phyloP scores from a whole-genome alignment of 2,888 invertebrate genomes.

The Idaea biselata region DNA sequence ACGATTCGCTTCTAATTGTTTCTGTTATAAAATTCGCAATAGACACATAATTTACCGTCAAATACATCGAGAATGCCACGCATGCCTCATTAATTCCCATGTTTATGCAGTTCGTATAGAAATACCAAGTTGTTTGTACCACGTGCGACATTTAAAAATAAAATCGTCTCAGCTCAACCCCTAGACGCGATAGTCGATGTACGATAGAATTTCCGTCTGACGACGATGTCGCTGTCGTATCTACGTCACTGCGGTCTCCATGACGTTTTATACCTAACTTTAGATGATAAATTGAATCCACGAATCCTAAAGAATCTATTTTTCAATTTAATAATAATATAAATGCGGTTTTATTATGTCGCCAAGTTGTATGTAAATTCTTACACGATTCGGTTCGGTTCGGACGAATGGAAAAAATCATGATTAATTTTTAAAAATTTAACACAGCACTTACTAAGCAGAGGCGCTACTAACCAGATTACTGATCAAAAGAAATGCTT shows the following conservation, averaged over 20 bases:
- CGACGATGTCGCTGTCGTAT: conserved; percentile 29
- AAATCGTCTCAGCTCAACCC: conserved; percentile 29
- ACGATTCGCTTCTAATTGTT: neutral
- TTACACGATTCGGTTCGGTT: too few relatives aligned
- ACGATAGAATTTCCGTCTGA: conserved; percentile 31
- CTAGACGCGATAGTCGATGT: conserved; percentile 20
- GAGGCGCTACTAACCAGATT: too few relatives aligned
- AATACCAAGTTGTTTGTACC: conserved; percentile 29
- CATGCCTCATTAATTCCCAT: conserved; percentile 8
- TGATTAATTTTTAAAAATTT: too few relatives aligned
- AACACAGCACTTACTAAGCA: too few relatives aligned
- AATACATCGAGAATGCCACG: neutral
- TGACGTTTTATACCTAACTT: conserved; percentile 21
- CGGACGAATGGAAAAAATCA: too few relatives aligned
- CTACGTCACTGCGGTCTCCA: conserved; percentile 31
- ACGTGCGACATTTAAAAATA: conserved; percentile 39
- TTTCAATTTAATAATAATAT: neutral
- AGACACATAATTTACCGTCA: conserved; percentile 1
- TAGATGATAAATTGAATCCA: neutral
- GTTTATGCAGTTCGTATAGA: conserved; percentile 23
- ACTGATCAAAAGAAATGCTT: too few relatives aligned
- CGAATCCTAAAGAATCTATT: neutral
- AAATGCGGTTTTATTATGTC: neutral
- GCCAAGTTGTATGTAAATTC: too few relatives aligned
- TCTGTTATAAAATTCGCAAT: neutral